phyloP scores from a whole-genome alignment of 2,113 vertebrate genomes.

The Anolis carolinensis region DNA sequence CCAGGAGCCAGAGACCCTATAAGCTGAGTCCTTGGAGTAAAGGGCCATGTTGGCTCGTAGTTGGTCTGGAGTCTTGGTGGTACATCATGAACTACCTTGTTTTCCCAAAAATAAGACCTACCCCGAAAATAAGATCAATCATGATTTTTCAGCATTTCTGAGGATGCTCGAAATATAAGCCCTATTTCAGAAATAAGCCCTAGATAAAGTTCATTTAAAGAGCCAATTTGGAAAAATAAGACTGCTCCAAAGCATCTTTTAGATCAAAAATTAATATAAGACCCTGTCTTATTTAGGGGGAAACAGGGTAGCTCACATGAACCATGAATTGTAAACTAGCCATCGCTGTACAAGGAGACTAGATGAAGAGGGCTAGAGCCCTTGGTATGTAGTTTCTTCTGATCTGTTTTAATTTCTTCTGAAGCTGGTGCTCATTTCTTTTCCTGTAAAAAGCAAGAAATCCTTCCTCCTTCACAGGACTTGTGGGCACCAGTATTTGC shows the following conservation, averaged over 20 bases:
- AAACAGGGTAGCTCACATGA: neutral
- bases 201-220: too few relatives aligned
- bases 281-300: too few relatives aligned
- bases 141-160: too few relatives aligned
- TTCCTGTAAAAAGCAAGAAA: constrained; percentile 1
- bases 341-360: neutral
- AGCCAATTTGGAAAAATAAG: too few relatives aligned
- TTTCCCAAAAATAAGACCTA: too few relatives aligned
- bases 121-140: too few relatives aligned
- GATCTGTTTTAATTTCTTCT: neutral
- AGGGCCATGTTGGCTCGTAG: too few relatives aligned
- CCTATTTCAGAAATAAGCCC: too few relatives aligned
- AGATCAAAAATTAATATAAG: too few relatives aligned
- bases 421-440: constrained; percentile 21
- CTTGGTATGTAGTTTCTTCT: neutral
- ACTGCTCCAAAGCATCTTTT: too few relatives aligned
- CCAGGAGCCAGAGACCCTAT: neutral
- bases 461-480: constrained; percentile 40
- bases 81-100: neutral
- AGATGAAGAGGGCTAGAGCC: neutral
- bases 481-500: constrained; percentile 33
- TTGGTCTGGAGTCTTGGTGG: neutral
- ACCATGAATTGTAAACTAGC: neutral
- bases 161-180: too few relatives aligned
- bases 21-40: neutral